Conservation (phyloP, 2,888 invertebrate genomes). For the Heliothis peltigera region DNA sequence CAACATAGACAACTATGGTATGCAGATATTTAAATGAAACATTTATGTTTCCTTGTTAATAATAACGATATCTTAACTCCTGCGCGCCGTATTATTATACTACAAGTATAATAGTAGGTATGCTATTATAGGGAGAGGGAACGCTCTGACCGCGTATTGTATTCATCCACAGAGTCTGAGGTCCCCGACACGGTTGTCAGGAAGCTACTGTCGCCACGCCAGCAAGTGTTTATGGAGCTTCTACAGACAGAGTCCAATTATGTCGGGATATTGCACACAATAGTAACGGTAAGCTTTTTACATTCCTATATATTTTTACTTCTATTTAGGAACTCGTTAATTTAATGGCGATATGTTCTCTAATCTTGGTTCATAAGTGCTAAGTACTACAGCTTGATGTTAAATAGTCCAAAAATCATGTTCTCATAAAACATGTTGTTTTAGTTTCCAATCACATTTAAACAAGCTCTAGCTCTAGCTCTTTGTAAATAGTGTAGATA, state of each 20-base stretch:
- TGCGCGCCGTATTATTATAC: background rate
- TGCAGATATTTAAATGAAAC: slow-evolving; percentile 4
- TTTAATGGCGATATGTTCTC: no score
- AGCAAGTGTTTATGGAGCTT: slow-evolving; percentile 97
- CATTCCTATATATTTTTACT: no score
- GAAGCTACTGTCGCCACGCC: slow-evolving; percentile 93
- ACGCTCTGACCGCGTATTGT: slow-evolving; percentile 31
- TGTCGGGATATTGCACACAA: slow-evolving; percentile 97
- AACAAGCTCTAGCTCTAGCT: no score
- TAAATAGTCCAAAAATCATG: no score
- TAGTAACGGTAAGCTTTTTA: slow-evolving; percentile 93
- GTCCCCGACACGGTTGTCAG: slow-evolving; percentile 91
- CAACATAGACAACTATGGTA: slow-evolving; percentile 13
- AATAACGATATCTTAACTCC: slow-evolving; percentile 1
- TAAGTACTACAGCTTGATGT: no score
- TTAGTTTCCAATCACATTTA: no score
- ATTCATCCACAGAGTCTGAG: slow-evolving; percentile 84
- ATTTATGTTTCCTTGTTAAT: slow-evolving; percentile 4
- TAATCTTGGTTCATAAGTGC: no score
- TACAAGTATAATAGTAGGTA: background rate
- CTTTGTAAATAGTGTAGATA: background rate
- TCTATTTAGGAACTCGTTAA: no score
- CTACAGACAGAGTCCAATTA: slow-evolving; percentile 99
- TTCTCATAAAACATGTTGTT: no score
- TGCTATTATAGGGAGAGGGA: background rate